Evolutionary conservation across 2,113 vertebrate species (phyloP).

Genomic region (Corythoichthys intestinalis): DNA sequence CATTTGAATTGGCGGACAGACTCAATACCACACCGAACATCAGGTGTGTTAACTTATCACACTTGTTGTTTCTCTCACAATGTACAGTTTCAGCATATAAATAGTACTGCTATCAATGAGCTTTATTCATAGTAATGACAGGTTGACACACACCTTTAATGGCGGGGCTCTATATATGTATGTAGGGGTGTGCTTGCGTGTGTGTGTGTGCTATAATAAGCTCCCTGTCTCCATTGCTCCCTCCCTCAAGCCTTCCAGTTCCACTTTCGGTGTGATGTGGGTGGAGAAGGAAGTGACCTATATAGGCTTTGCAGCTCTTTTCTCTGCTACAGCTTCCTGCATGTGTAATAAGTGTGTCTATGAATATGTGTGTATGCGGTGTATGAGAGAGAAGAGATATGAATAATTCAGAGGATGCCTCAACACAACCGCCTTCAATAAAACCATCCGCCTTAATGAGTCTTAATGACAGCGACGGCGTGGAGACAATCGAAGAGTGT

Average conservation of each 20-base stretch:
- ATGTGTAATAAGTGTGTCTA: conserved; percentile 33
- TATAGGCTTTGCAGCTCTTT: conserved; percentile 61
- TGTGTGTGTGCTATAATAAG: conserved; percentile 56
- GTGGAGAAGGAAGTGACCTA: conserved; percentile 76
- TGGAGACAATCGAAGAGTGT: conserved; percentile 66
- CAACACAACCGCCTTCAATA: conserved; percentile 70
- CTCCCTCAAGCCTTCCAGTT: conserved; percentile 54
- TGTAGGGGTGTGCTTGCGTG: conserved; percentile 23
- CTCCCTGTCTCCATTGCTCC: conserved; percentile 31
- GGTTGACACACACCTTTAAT: conserved; percentile 28
- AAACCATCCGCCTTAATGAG: conserved; percentile 77
- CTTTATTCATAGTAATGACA: conserved; percentile 62
- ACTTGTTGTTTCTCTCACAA: background rate
- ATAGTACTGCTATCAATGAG: conserved; percentile 44
- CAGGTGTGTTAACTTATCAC: background rate
- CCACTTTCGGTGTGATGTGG: conserved; percentile 65
- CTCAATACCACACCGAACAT: background rate
- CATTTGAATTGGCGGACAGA: background rate
- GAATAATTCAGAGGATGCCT: conserved; percentile 74
- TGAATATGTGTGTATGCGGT: conserved; percentile 19
- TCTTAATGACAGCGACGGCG: conserved; percentile 69
- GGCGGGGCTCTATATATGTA: conserved; percentile 28
- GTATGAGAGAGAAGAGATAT: conserved; percentile 22
- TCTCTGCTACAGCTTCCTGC: conserved; percentile 56
- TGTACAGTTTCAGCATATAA: conserved; percentile 35